These are phyloP conservation scores for Ophiothrix spiculata DNA, from an alignment of 35 echinoderm and acorn worm genomes.

Conservation along the genomic window DNA sequence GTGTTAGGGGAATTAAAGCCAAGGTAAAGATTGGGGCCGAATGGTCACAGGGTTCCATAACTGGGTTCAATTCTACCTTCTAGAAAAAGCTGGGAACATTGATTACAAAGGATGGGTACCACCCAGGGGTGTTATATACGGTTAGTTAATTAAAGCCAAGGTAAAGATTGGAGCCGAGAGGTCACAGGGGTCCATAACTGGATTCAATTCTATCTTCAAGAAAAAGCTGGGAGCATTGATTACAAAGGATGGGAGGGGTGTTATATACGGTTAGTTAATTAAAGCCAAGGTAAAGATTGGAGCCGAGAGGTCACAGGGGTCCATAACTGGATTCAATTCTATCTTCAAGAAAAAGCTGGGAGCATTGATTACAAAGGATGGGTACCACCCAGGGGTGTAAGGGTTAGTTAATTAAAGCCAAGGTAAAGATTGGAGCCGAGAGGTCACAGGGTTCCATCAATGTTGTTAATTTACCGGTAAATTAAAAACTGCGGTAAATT, in stretches of 20 bases:
- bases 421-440: not conserved
- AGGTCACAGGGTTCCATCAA: slow-evolving; percentile 70
- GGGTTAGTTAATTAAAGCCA: slow-evolving; percentile 47
- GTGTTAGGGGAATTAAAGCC: slow-evolving; percentile 50
- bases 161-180: not conserved
- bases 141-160: no score
- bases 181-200: slow-evolving; percentile 82
- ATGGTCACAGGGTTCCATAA: slow-evolving; percentile 78
- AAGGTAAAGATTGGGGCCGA: not conserved
- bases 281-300: not conserved
- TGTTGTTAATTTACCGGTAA: slow-evolving; percentile 91
- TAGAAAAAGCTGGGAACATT: slow-evolving; percentile 56
- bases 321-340: slow-evolving; percentile 99
- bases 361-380: slow-evolving; percentile 97
- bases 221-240: slow-evolving; percentile 80
- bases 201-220: slow-evolving; percentile 93
- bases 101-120: slow-evolving; percentile 94
- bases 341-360: slow-evolving; percentile 77
- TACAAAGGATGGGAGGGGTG: slow-evolving; percentile 93
- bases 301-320: slow-evolving; percentile 39
- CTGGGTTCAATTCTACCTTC: slow-evolving; percentile 73
- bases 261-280: no score
- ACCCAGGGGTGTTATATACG: slow-evolving; percentile 66
- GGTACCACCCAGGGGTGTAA: slow-evolving; percentile 78
- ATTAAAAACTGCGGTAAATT: slow-evolving; percentile 68